Conservation (phyloP, 2,113 vertebrate genomes). For the Melanerpes formicivorus region DNA sequence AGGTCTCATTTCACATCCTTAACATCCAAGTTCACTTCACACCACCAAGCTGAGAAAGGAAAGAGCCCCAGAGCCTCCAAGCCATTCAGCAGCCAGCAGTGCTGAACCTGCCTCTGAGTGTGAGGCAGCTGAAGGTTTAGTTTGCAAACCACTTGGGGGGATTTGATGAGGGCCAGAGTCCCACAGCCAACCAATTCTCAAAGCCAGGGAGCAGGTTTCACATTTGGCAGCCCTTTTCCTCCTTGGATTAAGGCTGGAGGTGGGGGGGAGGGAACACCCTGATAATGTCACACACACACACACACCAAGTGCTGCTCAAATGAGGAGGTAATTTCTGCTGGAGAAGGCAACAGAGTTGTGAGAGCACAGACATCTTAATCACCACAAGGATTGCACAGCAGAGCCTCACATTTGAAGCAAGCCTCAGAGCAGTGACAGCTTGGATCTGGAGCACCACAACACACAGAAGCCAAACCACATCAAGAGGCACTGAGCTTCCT, state of each 20-base stretch:
- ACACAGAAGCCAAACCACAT: neutral
- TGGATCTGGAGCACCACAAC: neutral
- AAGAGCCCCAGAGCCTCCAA: neutral
- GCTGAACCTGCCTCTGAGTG: neutral
- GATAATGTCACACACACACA: neutral
- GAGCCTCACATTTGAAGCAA: neutral
- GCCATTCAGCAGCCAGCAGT: neutral
- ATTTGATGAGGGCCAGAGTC: neutral
- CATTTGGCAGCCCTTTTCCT: neutral
- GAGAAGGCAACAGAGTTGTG: neutral
- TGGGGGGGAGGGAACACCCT: too few relatives aligned
- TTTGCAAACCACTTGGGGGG: neutral
- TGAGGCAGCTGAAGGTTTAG: neutral
- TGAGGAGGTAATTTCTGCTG: neutral
- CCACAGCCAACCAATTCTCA: neutral
- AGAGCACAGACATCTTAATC: neutral
- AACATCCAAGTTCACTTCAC: neutral
- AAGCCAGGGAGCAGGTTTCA: neutral
- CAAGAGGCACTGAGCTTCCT: neutral
- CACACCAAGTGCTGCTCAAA: neutral
- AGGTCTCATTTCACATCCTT: neutral
- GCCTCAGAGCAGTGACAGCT: neutral
- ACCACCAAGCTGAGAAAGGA: neutral
- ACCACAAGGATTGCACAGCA: conserved; percentile 10
- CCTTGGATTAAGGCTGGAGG: neutral